Conservation (phyloP, 2,797 vertebrate species). For the Chiroxiphia lanceolata region DNA sequence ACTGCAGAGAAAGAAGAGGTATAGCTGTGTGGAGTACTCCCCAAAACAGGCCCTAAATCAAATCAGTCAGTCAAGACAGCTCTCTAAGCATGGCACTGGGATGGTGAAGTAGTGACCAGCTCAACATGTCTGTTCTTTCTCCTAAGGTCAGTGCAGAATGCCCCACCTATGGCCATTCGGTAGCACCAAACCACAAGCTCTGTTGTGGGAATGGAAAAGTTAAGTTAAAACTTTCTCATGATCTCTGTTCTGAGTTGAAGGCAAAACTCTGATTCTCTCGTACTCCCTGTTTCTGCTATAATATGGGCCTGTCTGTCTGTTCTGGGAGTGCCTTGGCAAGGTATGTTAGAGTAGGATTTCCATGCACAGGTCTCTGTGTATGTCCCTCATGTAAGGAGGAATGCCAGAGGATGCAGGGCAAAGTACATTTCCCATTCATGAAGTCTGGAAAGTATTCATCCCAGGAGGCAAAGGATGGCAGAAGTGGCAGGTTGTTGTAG, state of each 20-base stretch:
- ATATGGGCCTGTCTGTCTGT: neutral
- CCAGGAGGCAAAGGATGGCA: slow-evolving; percentile 72
- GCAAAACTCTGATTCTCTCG: neutral
- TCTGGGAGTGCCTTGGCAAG: neutral
- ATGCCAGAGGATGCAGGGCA: neutral
- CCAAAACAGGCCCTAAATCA: neutral
- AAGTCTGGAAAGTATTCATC: slow-evolving; percentile 77
- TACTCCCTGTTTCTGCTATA: neutral
- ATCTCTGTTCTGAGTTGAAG: neutral
- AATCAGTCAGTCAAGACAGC: neutral
- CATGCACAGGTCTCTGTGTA: neutral
- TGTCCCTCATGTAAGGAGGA: neutral
- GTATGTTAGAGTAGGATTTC: neutral
- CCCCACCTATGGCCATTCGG: neutral
- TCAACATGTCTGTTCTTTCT: neutral
- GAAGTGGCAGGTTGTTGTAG: slow-evolving; percentile 72
- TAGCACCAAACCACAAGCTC: neutral
- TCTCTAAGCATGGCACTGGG: neutral
- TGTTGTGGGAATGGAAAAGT: neutral
- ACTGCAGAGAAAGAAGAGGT: slow-evolving; percentile 59
- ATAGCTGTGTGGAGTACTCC: neutral
- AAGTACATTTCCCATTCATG: slow-evolving; percentile 78
- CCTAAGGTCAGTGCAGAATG: neutral
- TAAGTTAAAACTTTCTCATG: neutral
- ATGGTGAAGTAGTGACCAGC: neutral